Evolutionary conservation across 2,797 vertebrate genomes (phyloP), one percentile per base, ranked within the genome.

Genomic region (Manis javanica): DNA sequence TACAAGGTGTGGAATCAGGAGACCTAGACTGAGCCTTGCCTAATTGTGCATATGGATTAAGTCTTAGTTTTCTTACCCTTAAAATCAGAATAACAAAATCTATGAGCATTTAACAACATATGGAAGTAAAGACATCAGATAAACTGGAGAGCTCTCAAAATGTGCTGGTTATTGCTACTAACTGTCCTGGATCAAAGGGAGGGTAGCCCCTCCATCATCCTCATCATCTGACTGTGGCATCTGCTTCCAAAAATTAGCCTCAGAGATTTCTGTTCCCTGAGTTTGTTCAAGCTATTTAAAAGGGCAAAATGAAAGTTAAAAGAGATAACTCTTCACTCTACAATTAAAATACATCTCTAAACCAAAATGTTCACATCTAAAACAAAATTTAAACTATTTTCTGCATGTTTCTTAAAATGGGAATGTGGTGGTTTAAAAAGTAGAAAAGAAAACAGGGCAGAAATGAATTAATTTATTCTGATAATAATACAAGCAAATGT

Each of bases 1-100:
- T 5, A 79, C 23, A 75, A 31, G 51, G 64, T 39, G 14, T 88
- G 10, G 61, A 59, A 59, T 69, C 68, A 6, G 61, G n/a, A 39
- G 72, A 82, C 23, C 31, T 74, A 16, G 74, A 34, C 59, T 21
- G 49, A 69, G 64, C 63, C 49, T 59, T 86, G 61, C 55, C 78
- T 74, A 51, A 59, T 81, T 31, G 29, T n/a, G 26, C 14, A 53
- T 42, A 72, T 12, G 19, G 19, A 87, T 72, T 77, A 68, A 42
- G 19, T 81, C 94, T 96, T 92, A 95, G 78, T 97, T 97, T 97
- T n/a, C 71, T 59, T 78, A 26, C 64, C 51, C 78, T 92, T 8
- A 4, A 95, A 87, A 96, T 83, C 53, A 87, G 85, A 78, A 92
- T 91, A 92, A 87, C 66, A 90, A 72, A 64, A 57, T 82, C 55